Conservation (phyloP, 2,888 invertebrate genomes). For the Drosophila histrio region DNA sequence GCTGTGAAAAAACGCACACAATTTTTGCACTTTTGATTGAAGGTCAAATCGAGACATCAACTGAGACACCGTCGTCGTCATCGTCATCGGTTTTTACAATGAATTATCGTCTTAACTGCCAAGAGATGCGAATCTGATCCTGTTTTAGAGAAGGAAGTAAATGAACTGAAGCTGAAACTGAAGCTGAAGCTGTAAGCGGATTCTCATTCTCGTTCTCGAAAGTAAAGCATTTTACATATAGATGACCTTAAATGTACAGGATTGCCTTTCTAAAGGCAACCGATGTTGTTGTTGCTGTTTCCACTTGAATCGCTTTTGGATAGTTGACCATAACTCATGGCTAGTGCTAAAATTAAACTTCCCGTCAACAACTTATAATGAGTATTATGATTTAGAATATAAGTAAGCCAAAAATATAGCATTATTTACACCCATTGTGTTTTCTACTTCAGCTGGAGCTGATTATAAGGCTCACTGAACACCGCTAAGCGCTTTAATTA, state of each 20-base stretch:
- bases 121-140: constrained; percentile 34
- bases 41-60: constrained; percentile 49
- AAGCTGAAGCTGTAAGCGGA: constrained; percentile 12
- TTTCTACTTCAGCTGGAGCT: constrained; percentile 34
- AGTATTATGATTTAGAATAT: constrained; percentile 45
- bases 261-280: constrained; percentile 67
- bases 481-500: constrained; percentile 58
- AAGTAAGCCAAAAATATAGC: constrained; percentile 1
- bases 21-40: constrained; percentile 69
- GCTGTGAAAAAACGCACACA: constrained; percentile 31
- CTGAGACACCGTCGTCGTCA: constrained; percentile 20
- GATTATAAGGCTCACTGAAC: constrained; percentile 54
- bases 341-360: constrained; percentile 55
- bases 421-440: constrained; percentile 18
- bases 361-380: constrained; percentile 64
- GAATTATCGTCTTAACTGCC: constrained; percentile 52
- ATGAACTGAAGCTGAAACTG: neutral
- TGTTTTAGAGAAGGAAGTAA: constrained; percentile 50
- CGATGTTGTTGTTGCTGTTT: constrained; percentile 35
- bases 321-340: constrained; percentile 60
- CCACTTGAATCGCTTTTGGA: constrained; percentile 36
- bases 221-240: constrained; percentile 20
- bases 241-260: constrained; percentile 67
- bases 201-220: constrained; percentile 16
- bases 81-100: constrained; percentile 27